Evolutionary conservation across 2,113 vertebrate genomes (phyloP), one percentile per base, ranked within the genome.

Genomic region (Machaerirhynchus nigripectus): DNA sequence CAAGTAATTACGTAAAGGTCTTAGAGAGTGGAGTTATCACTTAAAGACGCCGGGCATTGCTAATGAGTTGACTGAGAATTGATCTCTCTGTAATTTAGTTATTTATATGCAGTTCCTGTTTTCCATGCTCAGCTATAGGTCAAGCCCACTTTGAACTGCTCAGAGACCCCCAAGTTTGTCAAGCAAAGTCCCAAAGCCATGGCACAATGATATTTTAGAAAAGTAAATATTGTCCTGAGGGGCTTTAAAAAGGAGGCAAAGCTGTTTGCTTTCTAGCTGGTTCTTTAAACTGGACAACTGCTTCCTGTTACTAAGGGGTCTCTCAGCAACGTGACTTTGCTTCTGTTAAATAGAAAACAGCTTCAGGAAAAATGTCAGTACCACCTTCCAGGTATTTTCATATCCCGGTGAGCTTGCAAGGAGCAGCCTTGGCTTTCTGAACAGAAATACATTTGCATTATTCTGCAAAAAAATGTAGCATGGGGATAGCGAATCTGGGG

Each of bases 191-290:
- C 98, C 98, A 98, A 98, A 99, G 98, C 98, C 97, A 8, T 98
- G 98, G 98, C 98, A 99, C 99, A 99, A 99, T 99, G 98, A 98
- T 99, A 99, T 99, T 99, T 98, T 99, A 99, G 98, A 95, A 99
- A 98, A 98, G 99, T 98, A 99, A 99, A 99, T 99, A 99, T 99
- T 99, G 99, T 98, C 98, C 98, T 98, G 98, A 97, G 98, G 98
- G 98, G 98, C 97, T 98, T 97, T 97, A 95, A 98, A 98, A 98
- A 93, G 90, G 97, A 98, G 98, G 97, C 97, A 98, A 98, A 98
- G 98, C 98, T 98, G 98, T 99, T 99, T 99, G 97, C 97, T 97
- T 98, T 98, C 97, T 98, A 98, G 98, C 98, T 97, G 98, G 97
- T 97, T 97, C 97, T 97, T 97, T 97, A 97, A 97, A 95, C 96